phyloP scores from a whole-genome alignment of 2,888 invertebrate species.

The Mantis religiosa region DNA sequence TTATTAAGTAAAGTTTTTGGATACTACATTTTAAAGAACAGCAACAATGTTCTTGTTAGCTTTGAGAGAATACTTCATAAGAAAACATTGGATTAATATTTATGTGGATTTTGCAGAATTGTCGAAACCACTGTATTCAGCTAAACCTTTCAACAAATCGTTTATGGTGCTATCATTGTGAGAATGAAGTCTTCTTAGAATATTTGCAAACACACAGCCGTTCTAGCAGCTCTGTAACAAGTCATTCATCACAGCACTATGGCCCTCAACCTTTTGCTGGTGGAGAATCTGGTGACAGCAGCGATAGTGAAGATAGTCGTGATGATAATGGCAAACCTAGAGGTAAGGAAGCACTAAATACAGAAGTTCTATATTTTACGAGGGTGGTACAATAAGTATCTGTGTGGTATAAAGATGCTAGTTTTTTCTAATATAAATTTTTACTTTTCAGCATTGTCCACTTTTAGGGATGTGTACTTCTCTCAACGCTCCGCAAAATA shows the following conservation, averaged over 20 bases:
- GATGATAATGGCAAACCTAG: conserved; percentile 49
- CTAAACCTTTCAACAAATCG: conserved; percentile 80
- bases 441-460: too few species aligned
- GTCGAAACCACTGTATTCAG: conserved; percentile 69
- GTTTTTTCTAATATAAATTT: too few species aligned
- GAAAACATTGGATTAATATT: too few species aligned
- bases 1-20: too few species aligned
- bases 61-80: too few species aligned
- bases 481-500: too few species aligned
- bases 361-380: too few species aligned
- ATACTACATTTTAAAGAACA: too few species aligned
- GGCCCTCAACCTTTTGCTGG: conserved; percentile 35
- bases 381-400: too few species aligned
- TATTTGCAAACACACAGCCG: conserved; percentile 37
- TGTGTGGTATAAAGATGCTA: too few species aligned
- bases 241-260: conserved; percentile 26
- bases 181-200: conserved; percentile 69
- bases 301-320: conserved; percentile 46
- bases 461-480: too few species aligned
- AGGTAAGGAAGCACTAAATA: conserved; percentile 37
- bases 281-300: conserved; percentile 45
- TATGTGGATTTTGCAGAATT: conserved; percentile 45
- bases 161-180: conserved; percentile 87
- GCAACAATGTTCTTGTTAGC: too few species aligned
- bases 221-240: conserved; percentile 13